Conservation (phyloP, 2,888 invertebrate species). For the Petrolisthes manimaculis region DNA sequence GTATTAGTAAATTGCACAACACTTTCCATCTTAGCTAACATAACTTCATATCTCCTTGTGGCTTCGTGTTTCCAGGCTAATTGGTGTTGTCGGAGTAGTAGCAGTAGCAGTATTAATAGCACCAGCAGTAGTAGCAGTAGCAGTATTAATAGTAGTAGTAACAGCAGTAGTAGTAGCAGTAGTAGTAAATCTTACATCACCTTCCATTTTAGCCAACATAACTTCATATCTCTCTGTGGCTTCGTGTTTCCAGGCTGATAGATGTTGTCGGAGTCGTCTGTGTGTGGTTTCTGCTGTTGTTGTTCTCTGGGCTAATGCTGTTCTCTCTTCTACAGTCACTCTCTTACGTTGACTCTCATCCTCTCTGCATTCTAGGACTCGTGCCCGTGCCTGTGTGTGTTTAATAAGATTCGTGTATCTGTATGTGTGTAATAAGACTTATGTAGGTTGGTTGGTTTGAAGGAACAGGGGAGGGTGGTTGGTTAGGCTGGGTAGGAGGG, state of each 20-base stretch:
- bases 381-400: constrained; percentile 31
- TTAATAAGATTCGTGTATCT: too few species aligned
- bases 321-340: constrained; percentile 44
- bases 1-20: background rate
- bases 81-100: too few species aligned
- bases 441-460: too few species aligned
- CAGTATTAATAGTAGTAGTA: background rate
- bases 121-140: too few species aligned
- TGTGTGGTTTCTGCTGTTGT: constrained; percentile 50
- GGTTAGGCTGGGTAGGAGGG: too few species aligned
- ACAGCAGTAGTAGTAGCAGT: background rate
- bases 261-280: constrained; percentile 48
- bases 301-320: constrained; percentile 27
- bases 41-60: too few species aligned
- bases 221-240: constrained; percentile 54
- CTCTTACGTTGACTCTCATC: constrained; percentile 48
- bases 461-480: too few species aligned
- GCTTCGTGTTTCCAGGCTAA: too few species aligned
- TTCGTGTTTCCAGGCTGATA: constrained; percentile 55
- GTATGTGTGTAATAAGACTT: too few species aligned
- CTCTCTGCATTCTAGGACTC: constrained; percentile 47
- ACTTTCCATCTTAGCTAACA: constrained; percentile 28
- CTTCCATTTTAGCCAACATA: constrained; percentile 40
- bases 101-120: too few species aligned
- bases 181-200: background rate